Evolutionary conservation across 2,113 vertebrate genomes (phyloP).

Genomic region (Cervus canadensis): DNA sequence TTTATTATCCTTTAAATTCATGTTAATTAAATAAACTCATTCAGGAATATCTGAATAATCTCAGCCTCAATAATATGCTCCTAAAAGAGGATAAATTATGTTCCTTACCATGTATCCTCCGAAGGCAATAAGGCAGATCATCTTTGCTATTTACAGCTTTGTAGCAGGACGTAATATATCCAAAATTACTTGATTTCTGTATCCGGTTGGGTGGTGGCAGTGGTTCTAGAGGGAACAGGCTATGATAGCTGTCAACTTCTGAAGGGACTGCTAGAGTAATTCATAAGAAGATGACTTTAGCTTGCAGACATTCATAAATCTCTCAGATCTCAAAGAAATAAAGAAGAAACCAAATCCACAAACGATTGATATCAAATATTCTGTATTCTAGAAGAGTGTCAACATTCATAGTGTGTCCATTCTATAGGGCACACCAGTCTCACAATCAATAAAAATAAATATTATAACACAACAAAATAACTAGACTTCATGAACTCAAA

Average conservation of each 20-base stretch:
- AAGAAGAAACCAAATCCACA: constrained; percentile 47
- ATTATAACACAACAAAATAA: background rate
- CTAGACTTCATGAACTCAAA: background rate
- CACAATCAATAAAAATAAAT: background rate
- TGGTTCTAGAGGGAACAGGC: constrained; percentile 96
- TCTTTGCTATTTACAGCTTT: constrained; percentile 99
- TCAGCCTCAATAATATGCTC: background rate
- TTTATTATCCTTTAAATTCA: background rate
- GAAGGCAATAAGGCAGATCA: constrained; percentile 98
- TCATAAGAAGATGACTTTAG: constrained; percentile 61
- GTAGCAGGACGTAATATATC: constrained; percentile 98
- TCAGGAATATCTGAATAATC: background rate
- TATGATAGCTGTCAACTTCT: constrained; percentile 99
- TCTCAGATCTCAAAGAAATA: constrained; percentile 29
- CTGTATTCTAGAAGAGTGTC: background rate
- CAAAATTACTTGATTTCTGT: constrained; percentile 99
- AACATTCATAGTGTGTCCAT: background rate
- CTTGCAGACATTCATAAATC: background rate
- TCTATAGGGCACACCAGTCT: background rate
- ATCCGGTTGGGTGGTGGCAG: constrained; percentile 95
- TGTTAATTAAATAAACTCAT: constrained; percentile 34
- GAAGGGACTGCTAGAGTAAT: constrained; percentile 90
- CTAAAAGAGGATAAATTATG: constrained; percentile 13
- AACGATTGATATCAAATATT: background rate
- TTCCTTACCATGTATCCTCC: constrained; percentile 95